Evolutionary conservation across 2,113 vertebrate genomes (phyloP).

Genomic region (Telmatochromis sp.): DNA sequence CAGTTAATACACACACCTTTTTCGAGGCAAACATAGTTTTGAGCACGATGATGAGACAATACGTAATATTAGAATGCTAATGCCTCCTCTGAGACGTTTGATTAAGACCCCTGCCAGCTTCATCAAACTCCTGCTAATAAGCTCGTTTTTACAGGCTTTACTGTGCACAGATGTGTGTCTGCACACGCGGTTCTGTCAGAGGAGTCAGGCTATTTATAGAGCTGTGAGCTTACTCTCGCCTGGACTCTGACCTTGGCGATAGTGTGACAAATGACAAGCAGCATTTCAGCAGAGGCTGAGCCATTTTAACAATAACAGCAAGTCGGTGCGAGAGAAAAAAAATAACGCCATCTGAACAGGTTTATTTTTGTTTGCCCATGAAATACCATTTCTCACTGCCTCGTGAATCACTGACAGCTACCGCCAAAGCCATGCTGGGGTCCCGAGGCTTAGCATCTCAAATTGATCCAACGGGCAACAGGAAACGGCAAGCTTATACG

Average conservation of each 20-base stretch:
- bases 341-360: conserved; percentile 1
- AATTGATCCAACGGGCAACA: conserved; percentile 23
- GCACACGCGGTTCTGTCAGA: neutral
- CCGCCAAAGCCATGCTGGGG: neutral
- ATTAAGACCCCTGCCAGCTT: conserved; percentile 22
- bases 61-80: conserved; percentile 5
- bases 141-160: neutral
- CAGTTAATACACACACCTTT: neutral
- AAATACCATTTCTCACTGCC: conserved; percentile 19
- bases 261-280: conserved; percentile 39
- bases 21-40: neutral
- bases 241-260: conserved; percentile 52
- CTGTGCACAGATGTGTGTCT: neutral
- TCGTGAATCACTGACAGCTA: conserved; percentile 5
- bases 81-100: conserved; percentile 3
- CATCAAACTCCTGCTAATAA: conserved; percentile 31
- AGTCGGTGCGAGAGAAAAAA: neutral
- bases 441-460: conserved; percentile 14
- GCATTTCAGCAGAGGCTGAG: conserved; percentile 11
- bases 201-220: conserved; percentile 38
- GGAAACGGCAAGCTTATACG: conserved; percentile 13
- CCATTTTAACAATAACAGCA: conserved; percentile 26
- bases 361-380: conserved; percentile 42
- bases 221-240: conserved; percentile 6
- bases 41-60: neutral